Percentiles rank a stretch among this genome's conserved stretches.
Evolutionary conservation across 2,888 invertebrate genomes (phyloP).

Genomic region (Scelioninae gen. 1): DNA sequence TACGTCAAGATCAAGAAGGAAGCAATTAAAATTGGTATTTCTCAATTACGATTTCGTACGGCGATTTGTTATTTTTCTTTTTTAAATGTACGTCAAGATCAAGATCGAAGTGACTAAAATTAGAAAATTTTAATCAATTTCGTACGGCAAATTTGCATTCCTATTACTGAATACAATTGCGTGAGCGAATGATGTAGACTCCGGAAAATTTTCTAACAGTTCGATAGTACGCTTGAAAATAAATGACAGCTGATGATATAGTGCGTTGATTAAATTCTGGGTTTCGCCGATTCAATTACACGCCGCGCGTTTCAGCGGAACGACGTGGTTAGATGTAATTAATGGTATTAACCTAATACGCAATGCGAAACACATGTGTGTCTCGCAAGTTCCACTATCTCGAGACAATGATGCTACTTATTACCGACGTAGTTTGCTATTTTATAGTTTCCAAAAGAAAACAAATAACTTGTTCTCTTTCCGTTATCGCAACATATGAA

Average conservation of each 20-base stretch:
- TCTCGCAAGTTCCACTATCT: not conserved
- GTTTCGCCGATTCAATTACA: slow-evolving; percentile 15
- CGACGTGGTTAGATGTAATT: slow-evolving; percentile 11
- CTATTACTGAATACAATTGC: not conserved
- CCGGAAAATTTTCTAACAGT: slow-evolving; percentile 16
- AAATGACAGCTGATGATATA: slow-evolving; percentile 8
- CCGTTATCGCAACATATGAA: slow-evolving; percentile 16
- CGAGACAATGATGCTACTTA: slow-evolving; percentile 20
- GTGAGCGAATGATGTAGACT: not conserved
- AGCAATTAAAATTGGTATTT: no score
- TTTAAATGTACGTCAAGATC: no score
- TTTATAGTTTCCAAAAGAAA: slow-evolving; percentile 21
- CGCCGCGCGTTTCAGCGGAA: no score
- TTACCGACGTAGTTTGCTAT: slow-evolving; percentile 2
- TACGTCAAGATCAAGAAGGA: no score
- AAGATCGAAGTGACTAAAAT: no score
- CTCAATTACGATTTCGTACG: no score
- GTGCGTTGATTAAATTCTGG: no score
- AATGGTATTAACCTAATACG: slow-evolving; percentile 18
- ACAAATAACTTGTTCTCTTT: slow-evolving; percentile 19
- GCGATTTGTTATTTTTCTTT: no score
- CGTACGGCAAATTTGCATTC: no score
- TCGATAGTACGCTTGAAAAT: slow-evolving; percentile 7
- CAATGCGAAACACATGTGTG: no score
- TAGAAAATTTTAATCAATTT: no score